Evolutionary conservation across 2,797 vertebrate genomes (phyloP).

Genomic region (Phrynocephalus guinanensis): DNA sequence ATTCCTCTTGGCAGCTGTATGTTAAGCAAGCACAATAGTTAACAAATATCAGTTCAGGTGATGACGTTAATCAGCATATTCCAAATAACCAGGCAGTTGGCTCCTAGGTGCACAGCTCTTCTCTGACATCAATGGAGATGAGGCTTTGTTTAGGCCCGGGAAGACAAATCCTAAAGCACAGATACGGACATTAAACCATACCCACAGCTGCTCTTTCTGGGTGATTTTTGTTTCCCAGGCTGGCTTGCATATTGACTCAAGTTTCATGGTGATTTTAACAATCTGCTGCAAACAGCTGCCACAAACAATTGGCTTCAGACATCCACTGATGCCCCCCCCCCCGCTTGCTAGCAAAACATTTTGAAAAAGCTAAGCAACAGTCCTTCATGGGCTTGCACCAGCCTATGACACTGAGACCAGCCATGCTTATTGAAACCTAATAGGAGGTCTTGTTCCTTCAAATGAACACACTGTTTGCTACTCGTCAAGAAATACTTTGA

Average conservation of each 20-base stretch:
- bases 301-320: slow-evolving; percentile 41
- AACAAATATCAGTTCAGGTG: slow-evolving; percentile 32
- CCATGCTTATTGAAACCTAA: slow-evolving; percentile 66
- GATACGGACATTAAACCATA: slow-evolving; percentile 44
- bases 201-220: slow-evolving; percentile 69
- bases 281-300: slow-evolving; percentile 68
- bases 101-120: slow-evolving; percentile 29
- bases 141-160: not conserved
- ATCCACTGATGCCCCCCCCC: slow-evolving; percentile 33
- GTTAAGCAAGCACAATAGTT: not conserved
- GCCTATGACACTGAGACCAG: slow-evolving; percentile 43
- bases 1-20: not conserved
- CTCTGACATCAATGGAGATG: not conserved
- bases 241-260: slow-evolving; percentile 52
- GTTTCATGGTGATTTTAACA: slow-evolving; percentile 66
- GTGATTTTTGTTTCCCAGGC: slow-evolving; percentile 68
- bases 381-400: slow-evolving; percentile 25
- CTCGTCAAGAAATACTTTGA: slow-evolving; percentile 57
- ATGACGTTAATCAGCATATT: not conserved
- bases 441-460: slow-evolving; percentile 65
- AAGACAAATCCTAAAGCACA: slow-evolving; percentile 26
- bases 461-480: slow-evolving; percentile 52
- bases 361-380: not conserved
- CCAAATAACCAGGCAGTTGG: slow-evolving; percentile 1
- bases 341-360: slow-evolving; percentile 27